phyloP scores from a whole-genome alignment of 1,140 invertebrate species.

The Papilio machaon region DNA sequence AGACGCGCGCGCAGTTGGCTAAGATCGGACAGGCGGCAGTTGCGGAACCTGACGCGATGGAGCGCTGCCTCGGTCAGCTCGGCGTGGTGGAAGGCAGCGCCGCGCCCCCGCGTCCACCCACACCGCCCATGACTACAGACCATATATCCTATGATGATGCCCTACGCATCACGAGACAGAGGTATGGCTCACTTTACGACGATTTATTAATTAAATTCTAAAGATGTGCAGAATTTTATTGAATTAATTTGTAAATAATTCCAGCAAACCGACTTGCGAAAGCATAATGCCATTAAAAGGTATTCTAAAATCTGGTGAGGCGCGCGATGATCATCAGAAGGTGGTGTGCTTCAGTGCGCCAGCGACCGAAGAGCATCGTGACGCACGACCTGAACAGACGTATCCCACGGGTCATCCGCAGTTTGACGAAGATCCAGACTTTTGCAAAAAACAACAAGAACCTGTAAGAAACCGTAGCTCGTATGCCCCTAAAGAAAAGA shows the following conservation, averaged over 20 bases:
- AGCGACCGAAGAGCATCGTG: constrained; percentile 55
- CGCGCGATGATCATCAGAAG: constrained; percentile 73
- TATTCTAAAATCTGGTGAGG: constrained; percentile 68
- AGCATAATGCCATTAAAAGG: constrained; percentile 68
- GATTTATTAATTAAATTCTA: no score
- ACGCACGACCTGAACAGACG: constrained; percentile 35
- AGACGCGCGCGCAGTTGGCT: constrained; percentile 60
- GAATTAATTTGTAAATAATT: constrained; percentile 5
- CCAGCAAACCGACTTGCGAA: constrained; percentile 68
- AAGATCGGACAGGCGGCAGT: constrained; percentile 73
- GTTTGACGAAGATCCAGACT: constrained; percentile 64
- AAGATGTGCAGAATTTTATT: no score
- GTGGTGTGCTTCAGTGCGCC: constrained; percentile 76
- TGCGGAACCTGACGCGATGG: constrained; percentile 74
- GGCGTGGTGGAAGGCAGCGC: constrained; percentile 72
- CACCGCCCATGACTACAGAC: constrained; percentile 65
- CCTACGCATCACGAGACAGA: constrained; percentile 51
- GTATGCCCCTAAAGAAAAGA: no score
- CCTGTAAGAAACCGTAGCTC: constrained; percentile 44
- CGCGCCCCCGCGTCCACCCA: constrained; percentile 56
- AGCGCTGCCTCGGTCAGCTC: constrained; percentile 75
- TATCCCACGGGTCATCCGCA: constrained; percentile 64
- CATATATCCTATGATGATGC: constrained; percentile 68
- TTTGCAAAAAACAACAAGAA: constrained; percentile 62
- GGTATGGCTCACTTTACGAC: constrained; percentile 44